These are phyloP conservation scores for Microtus ochrogaster DNA, from an alignment of 2,113 vertebrate species.

Conservation along the genomic window DNA sequence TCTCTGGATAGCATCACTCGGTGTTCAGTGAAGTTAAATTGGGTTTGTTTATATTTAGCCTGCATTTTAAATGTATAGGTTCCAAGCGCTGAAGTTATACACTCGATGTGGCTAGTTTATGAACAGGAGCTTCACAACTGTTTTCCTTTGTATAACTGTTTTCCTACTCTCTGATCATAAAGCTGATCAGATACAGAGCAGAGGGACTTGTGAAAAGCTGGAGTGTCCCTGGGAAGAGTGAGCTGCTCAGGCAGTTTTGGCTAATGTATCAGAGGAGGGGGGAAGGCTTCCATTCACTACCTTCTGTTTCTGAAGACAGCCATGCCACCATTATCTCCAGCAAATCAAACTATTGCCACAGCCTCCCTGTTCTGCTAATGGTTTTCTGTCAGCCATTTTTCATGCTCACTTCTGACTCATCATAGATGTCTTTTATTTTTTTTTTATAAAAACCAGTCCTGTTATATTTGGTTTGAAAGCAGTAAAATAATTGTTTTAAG, in stretches of 20 bases:
- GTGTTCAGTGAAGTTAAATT: conserved; percentile 42
- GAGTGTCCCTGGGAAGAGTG: background rate
- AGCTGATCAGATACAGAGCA: background rate
- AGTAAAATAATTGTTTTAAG: background rate
- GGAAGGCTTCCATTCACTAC: background rate
- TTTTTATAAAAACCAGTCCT: background rate
- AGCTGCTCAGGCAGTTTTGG: background rate
- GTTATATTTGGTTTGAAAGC: conserved; percentile 32
- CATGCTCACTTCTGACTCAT: background rate
- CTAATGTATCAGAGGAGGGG: background rate
- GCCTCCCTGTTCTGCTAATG: background rate
- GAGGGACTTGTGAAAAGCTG: background rate
- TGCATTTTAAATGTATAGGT: background rate
- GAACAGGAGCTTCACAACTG: background rate
- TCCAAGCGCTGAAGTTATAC: background rate
- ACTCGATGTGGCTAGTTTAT: conserved; percentile 7
- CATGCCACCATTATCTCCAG: background rate
- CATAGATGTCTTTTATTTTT: conserved; percentile 6
- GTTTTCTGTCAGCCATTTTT: background rate
- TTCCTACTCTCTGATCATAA: background rate
- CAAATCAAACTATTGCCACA: conserved; percentile 14
- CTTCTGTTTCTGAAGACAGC: background rate
- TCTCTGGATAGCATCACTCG: background rate
- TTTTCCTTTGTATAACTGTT: background rate
- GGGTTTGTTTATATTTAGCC: conserved; percentile 41